Conservation (phyloP, 1,140 invertebrate species). For the Caenorhabditis latens region DNA sequence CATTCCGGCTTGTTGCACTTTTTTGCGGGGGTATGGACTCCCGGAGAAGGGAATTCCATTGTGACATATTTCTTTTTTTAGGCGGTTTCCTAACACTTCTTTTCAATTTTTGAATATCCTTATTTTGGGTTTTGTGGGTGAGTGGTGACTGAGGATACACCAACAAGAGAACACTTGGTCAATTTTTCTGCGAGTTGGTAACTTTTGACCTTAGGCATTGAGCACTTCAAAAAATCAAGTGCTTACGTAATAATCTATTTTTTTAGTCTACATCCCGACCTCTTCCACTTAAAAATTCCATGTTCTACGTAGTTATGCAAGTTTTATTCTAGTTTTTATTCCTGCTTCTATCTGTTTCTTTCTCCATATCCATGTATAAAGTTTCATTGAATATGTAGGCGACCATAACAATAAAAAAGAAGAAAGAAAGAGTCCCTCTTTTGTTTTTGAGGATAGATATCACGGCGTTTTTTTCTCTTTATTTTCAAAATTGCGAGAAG, state of each 20-base stretch:
- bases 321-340: background rate
- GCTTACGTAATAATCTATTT: no score
- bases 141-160: background rate
- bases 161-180: background rate
- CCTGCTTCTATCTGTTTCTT: background rate
- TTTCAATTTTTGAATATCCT: background rate
- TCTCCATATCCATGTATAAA: background rate
- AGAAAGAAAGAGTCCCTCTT: background rate
- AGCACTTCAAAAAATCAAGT: no score
- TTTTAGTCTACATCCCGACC: no score
- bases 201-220: no score
- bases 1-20: constrained; percentile 29
- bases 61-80: background rate
- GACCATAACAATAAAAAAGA: background rate
- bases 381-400: background rate
- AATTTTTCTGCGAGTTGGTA: no score
- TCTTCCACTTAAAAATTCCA: background rate
- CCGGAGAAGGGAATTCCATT: background rate
- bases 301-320: background rate
- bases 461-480: background rate
- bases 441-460: constrained; percentile 52
- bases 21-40: constrained; percentile 32
- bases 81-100: background rate
- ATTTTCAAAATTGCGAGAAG: constrained; percentile 44
- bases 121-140: background rate